Evolutionary conservation across 2,797 vertebrate species (phyloP), one percentile per base, ranked within the genome.

Genomic region (Chaunax sp.): DNA sequence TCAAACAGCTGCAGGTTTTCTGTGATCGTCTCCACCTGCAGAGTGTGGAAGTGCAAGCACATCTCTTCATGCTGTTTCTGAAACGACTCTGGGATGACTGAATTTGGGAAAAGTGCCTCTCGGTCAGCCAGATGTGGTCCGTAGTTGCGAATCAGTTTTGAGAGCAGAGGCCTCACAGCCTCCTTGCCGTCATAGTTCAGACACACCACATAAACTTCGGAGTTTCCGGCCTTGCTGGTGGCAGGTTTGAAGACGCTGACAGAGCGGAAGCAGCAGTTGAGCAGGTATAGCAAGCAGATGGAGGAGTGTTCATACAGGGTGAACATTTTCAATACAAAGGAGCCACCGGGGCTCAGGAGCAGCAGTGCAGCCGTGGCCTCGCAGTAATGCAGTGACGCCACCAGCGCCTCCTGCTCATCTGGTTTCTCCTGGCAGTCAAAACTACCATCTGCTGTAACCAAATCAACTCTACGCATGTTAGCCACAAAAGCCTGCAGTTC

Each of bases 341-440:
- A 98, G 22, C 97, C 97, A 1, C 96, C 95, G 0, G 78, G 67
- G 15, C 93, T 87, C 25, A 99, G 95, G 2, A 95, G 94, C 63
- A 92, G 92, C 71, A 99, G 88, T 4, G 96, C 96, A 6, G 96
- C 94, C 41, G 95, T 92, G 4, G 89, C 87, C 89, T 99, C 98
- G 28, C 98, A 98, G 84, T 95, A 97, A 70, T 96, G 97, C 62
- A 99, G 87, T 0, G 97, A 94, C 0, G 96, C 96, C 53, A 99
- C 97, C 0, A 96, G 90, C 0, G 95, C 89, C 85, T 99, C 98
- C 92, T 99, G 98, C 80, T 99, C 98, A 0, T 97, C 97, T 0
- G 98, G 98, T 51, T 98, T 96, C 55, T 96, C 97, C 84, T 98
- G 98, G 84, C 98, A 99, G 88, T 99, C 97, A 62, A 99, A 98